Evolutionary conservation across 2,113 vertebrate genomes (phyloP).

Genomic region (Ramphastos sulfuratus): DNA sequence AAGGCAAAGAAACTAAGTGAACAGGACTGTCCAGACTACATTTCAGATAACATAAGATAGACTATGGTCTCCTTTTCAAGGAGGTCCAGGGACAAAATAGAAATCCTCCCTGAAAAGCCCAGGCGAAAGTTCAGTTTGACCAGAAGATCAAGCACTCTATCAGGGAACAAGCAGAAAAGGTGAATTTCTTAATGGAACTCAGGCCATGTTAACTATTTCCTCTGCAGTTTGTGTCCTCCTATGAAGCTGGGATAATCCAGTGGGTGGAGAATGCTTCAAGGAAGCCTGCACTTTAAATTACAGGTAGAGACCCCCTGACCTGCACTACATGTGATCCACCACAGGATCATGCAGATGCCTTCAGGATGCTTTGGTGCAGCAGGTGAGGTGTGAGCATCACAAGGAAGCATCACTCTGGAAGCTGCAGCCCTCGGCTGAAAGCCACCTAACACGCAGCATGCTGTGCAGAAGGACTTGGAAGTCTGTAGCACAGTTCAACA

Average conservation of each 20-base stretch:
- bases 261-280: background rate
- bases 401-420: background rate
- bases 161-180: background rate
- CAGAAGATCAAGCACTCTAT: background rate
- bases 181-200: background rate
- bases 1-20: background rate
- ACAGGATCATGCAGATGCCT: background rate
- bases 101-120: background rate
- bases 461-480: background rate
- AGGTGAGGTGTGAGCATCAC: background rate
- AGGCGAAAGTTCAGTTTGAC: background rate
- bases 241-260: background rate
- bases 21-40: background rate
- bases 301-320: background rate
- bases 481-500: background rate
- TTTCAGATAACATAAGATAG: background rate
- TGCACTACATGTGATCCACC: background rate
- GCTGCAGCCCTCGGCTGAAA: background rate
- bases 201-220: background rate
- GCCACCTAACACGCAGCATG: background rate
- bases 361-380: background rate
- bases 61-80: background rate
- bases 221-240: background rate
- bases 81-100: background rate
- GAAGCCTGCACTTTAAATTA: background rate